Conservation (phyloP, 2,797 vertebrate species). For the Ceyx erithaca region DNA sequence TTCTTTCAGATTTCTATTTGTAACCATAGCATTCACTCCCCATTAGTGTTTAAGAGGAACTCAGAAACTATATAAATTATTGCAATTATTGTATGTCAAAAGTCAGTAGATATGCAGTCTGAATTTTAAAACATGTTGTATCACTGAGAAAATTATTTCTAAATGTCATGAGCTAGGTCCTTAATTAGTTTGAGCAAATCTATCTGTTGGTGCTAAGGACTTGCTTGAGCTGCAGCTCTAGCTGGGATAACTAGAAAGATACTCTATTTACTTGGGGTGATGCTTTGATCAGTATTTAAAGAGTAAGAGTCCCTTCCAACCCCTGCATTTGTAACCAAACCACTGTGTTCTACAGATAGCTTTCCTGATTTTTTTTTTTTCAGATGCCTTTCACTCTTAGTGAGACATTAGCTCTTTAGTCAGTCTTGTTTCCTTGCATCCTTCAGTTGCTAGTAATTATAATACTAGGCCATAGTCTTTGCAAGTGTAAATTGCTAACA, state of each 20-base stretch:
- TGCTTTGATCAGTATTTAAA: not conserved
- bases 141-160: constrained; percentile 24
- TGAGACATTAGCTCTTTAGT: not conserved
- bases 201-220: not conserved
- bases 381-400: not conserved
- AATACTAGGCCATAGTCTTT: not conserved
- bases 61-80: not conserved
- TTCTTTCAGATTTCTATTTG: not conserved
- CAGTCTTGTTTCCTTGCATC: not conserved
- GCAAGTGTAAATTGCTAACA: not conserved
- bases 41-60: constrained; percentile 1
- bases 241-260: not conserved
- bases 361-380: not conserved
- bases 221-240: not conserved
- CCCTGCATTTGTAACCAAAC: not conserved
- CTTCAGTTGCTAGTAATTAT: not conserved
- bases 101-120: not conserved
- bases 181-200: not conserved
- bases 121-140: not conserved
- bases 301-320: not conserved
- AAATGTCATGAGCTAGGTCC: not conserved
- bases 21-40: not conserved
- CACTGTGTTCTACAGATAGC: not conserved
- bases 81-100: not conserved
- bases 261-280: not conserved